Conservation (phyloP, 2,797 vertebrate species). For the Falco concolor region DNA sequence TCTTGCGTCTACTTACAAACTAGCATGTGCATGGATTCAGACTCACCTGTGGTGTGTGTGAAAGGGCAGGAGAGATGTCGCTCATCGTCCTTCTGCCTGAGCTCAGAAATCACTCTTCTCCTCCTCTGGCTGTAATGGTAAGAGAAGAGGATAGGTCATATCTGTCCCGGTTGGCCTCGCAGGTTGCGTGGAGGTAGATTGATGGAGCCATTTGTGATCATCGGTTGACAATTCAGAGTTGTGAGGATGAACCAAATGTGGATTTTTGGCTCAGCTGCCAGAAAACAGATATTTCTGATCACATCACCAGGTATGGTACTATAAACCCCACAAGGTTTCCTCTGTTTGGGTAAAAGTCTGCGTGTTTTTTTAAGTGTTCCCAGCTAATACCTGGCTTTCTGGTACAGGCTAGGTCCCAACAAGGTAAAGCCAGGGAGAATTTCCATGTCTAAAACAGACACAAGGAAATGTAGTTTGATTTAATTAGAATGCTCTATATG, state of each 20-base stretch:
- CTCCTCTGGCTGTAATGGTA: not conserved
- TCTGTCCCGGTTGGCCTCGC: not conserved
- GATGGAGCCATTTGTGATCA: not conserved
- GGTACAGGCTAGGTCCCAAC: not conserved
- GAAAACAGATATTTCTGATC: not conserved
- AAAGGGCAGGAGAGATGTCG: not conserved
- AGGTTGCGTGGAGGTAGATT: not conserved
- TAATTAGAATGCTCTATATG: not conserved
- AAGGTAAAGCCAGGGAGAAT: not conserved
- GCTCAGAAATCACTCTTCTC: not conserved
- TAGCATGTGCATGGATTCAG: not conserved
- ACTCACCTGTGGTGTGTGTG: not conserved
- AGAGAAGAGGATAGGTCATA: not conserved
- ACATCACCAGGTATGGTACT: not conserved
- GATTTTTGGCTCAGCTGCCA: conserved; percentile 1
- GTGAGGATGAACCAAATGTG: not conserved
- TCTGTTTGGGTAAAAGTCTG: not conserved
- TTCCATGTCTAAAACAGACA: not conserved
- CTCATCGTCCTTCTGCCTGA: not conserved
- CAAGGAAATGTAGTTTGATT: not conserved
- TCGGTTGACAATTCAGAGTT: not conserved
- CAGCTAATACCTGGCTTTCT: not conserved
- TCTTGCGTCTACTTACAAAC: not conserved
- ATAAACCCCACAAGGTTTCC: not conserved
- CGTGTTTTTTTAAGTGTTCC: not conserved